A percentile compares a stretch with the other conserved stretches of the same genome.
Conservation (phyloP, 2,888 invertebrate species). For the Pharmacophagus antenor region DNA sequence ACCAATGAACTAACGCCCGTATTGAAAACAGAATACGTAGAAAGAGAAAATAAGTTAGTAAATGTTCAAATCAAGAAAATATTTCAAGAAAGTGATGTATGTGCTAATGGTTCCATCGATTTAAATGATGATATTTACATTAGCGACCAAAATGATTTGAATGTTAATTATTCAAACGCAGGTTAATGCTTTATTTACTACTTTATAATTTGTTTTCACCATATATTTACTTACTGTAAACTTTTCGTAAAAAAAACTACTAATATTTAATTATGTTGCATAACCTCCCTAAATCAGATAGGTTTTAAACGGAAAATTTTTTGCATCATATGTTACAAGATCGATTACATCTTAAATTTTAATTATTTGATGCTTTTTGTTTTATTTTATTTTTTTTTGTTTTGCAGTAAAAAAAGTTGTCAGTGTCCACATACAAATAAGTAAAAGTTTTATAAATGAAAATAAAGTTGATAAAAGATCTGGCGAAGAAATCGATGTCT, state of each 20-base stretch:
- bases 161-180: not conserved
- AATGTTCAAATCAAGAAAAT: conserved; percentile 7
- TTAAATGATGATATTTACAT: conserved; percentile 4
- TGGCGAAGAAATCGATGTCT: conserved; percentile 34
- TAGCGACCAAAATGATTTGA: not conserved
- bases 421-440: conserved; percentile 16
- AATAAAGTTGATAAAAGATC: conserved; percentile 39
- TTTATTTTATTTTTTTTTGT: conserved; percentile 28
- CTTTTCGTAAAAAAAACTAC: no score
- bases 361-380: not conserved
- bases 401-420: conserved; percentile 31
- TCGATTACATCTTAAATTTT: not conserved
- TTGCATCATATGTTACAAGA: not conserved
- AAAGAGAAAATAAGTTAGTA: not conserved
- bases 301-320: not conserved
- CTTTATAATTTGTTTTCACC: not conserved
- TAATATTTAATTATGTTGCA: no score
- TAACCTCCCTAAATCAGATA: no score
- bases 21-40: not conserved
- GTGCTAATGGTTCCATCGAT: not conserved
- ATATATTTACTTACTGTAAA: no score
- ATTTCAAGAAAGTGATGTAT: conserved; percentile 1
- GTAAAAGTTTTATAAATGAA: conserved; percentile 9
- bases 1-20: conserved; percentile 14
- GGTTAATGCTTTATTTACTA: conserved; percentile 13